Base-by-base conservation (phyloP, 2,797 vertebrate genomes). In the Poeciliopsis paucimaculata region DNA sequence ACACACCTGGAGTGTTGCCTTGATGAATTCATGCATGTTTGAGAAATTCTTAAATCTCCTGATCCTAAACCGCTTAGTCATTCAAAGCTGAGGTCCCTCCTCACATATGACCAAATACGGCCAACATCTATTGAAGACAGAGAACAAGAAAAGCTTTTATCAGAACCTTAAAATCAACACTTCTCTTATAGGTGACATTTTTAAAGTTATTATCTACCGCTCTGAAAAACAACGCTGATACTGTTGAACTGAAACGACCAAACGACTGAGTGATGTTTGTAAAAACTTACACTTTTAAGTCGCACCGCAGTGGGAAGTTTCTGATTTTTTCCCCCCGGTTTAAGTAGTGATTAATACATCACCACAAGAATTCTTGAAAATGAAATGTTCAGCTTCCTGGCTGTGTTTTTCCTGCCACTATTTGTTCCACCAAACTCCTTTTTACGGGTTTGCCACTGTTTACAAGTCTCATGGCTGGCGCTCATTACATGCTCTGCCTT, bases 331-430 rank as follows among this genome's bases (percentile, higher is more conserved):
- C 20, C 81, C 6, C 39, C 39, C 39, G 72, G 75, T 87, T 51
- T 84, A 91, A 92, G 85, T 77, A 84, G 75, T 75, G 75, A 87
- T 84, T 68, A 79, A 87, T 79, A 72, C 82, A 80, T 79, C 80
- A 36, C 41, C 7, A 68, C 66, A 43, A 43, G 39, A 6, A 45
- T n/a, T 43, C 41, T 43, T 70, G 39, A 70, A n/a, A 70, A 41
- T 15, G 10, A 70, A 10, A 70, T n/a, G n/a, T 70, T 43, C 23
- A 43, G 66, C 26, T 26, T 79, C 81, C 55, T 75, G 43, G 78
- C 73, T 76, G 23, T 16, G n/a, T 76, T 41, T 41, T 8, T 39
- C 36, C 53, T 51, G 7, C 39, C 57, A 5, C 9, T 75, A 47
- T 80, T 73, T 77, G 9, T 77, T 55, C 81, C 43, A 20, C 82